These are phyloP conservation scores for Hemicentrotus pulcherrimus DNA, from an alignment of 35 echinoderm and acorn worm species.

Conservation along the genomic window DNA sequence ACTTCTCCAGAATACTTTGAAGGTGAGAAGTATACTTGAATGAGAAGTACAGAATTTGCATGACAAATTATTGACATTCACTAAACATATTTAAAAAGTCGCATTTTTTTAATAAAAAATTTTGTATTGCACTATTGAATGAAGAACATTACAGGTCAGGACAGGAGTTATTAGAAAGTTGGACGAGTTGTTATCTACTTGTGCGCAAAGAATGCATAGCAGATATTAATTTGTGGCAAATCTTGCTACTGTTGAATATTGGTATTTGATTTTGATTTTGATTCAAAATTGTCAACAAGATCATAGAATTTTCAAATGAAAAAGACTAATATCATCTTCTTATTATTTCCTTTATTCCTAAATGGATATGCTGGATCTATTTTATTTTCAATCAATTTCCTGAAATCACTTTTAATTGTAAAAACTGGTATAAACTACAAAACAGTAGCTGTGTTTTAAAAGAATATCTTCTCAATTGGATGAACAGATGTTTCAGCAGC, in stretches of 20 bases:
- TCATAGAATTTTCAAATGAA: background rate
- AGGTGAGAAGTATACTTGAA: background rate
- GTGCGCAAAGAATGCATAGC: background rate
- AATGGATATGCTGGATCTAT: background rate
- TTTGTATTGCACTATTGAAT: too few relatives aligned
- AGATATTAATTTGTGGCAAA: background rate
- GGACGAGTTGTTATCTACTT: background rate
- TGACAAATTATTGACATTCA: background rate
- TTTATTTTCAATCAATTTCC: background rate
- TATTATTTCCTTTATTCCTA: background rate
- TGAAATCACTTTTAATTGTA: background rate
- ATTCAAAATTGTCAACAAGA: background rate
- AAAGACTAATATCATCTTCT: background rate
- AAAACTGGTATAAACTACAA: background rate
- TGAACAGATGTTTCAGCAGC: background rate
- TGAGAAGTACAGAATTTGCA: background rate
- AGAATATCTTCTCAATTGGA: background rate
- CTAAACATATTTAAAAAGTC: too few relatives aligned
- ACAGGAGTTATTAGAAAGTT: too few relatives aligned
- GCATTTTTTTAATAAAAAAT: too few relatives aligned
- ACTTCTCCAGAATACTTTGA: background rate
- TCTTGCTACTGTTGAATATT: background rate
- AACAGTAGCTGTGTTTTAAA: background rate
- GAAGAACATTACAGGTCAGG: too few relatives aligned
- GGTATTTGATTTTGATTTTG: background rate